phyloP scores from a whole-genome alignment of 2,888 invertebrate genomes.

The Euphydryas editha region DNA sequence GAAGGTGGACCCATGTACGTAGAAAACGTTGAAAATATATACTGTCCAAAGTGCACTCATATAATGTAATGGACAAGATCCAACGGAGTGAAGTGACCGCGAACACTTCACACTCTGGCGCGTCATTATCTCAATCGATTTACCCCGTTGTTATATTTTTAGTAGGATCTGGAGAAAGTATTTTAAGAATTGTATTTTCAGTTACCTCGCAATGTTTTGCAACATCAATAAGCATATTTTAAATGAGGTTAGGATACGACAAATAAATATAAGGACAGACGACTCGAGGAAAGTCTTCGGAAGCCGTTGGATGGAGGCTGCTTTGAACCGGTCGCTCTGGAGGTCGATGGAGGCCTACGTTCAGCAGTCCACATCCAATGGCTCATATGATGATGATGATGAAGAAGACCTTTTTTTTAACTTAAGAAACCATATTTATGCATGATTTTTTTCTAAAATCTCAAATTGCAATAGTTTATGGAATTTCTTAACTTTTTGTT shows the following conservation, averaged over 20 bases:
- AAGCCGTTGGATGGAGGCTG: too few species aligned
- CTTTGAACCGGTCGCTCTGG: too few species aligned
- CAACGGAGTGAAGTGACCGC: constrained; percentile 31
- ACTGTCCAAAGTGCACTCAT: constrained; percentile 19
- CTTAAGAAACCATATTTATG: too few species aligned
- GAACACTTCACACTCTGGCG: constrained; percentile 34
- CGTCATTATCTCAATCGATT: constrained; percentile 34
- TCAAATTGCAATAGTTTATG: too few species aligned
- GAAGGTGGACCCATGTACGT: background rate
- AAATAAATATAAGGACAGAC: background rate
- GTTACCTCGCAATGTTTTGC: background rate
- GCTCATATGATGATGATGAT: too few species aligned
- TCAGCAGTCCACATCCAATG: too few species aligned
- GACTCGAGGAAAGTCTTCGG: too few species aligned
- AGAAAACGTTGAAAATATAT: constrained; percentile 9
- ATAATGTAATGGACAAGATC: constrained; percentile 26
- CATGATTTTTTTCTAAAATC: too few species aligned
- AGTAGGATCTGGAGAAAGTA: constrained; percentile 31
- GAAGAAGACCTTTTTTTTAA: too few species aligned
- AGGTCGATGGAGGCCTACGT: too few species aligned
- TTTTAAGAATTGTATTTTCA: constrained; percentile 31
- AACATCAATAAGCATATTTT: background rate
- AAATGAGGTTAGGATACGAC: background rate
- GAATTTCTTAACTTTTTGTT: too few species aligned
- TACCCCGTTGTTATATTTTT: constrained; percentile 27